Evolutionary conservation across 2,113 vertebrate species (phyloP).

Genomic region (Gracilinanus agilis): DNA sequence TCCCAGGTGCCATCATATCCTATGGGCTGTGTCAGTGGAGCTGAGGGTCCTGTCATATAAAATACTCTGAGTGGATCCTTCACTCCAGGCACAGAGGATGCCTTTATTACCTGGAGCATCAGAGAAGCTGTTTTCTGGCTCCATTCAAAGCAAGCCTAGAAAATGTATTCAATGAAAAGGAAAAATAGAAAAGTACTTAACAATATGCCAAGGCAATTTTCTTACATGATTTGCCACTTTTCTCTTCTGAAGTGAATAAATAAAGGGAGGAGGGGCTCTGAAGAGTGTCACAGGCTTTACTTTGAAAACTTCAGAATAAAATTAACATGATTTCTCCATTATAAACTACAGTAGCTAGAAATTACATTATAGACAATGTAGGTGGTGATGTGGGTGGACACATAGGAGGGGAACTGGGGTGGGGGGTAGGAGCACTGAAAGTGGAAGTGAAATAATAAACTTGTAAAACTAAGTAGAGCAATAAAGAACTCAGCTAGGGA

Average conservation of each 20-base stretch:
- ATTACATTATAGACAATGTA: slow-evolving; percentile 86
- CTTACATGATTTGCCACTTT: slow-evolving; percentile 86
- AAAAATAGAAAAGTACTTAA: slow-evolving; percentile 83
- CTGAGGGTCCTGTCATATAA: slow-evolving; percentile 16
- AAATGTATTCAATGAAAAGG: slow-evolving; percentile 70
- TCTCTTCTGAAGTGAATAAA: slow-evolving; percentile 85
- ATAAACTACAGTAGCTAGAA: slow-evolving; percentile 84
- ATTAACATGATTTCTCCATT: slow-evolving; percentile 87
- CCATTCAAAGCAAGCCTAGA: slow-evolving; percentile 45
- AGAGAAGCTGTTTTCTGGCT: slow-evolving; percentile 50
- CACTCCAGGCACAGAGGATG: slow-evolving; percentile 16
- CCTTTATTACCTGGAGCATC: slow-evolving; percentile 38
- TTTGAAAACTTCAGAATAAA: slow-evolving; percentile 85
- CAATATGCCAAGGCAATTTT: slow-evolving; percentile 82
- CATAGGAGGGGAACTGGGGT: slow-evolving; percentile 81
- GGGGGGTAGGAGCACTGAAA: slow-evolving; percentile 78
- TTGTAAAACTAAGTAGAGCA: slow-evolving; percentile 73
- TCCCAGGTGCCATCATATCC: background rate
- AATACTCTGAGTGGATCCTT: slow-evolving; percentile 12
- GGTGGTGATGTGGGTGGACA: slow-evolving; percentile 87
- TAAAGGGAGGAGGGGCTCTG: slow-evolving; percentile 79
- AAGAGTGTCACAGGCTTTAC: slow-evolving; percentile 84
- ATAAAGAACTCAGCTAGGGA: slow-evolving; percentile 59
- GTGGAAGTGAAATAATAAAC: slow-evolving; percentile 83
- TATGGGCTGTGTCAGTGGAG: slow-evolving; percentile 18